These are phyloP conservation scores for Oreochromis niloticus DNA, from an alignment of 2,113 vertebrate species.

Conservation along the genomic window DNA sequence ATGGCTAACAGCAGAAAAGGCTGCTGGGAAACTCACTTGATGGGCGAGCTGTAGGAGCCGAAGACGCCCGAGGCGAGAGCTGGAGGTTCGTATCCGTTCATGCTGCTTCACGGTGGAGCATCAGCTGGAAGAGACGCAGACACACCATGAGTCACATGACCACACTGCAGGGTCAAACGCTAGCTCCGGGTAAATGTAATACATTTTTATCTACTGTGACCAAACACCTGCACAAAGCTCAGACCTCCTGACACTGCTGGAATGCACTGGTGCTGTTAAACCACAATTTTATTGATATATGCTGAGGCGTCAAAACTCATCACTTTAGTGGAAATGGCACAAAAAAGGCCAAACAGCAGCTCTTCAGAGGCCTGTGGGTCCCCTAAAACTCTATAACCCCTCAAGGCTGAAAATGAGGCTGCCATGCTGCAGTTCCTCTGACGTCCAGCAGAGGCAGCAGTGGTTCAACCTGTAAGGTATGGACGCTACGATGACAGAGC, in stretches of 20 bases:
- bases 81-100: conserved; percentile 64
- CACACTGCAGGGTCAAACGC: neutral
- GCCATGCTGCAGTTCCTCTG: neutral
- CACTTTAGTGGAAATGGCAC: neutral
- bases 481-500: neutral
- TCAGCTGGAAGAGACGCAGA: conserved; percentile 27
- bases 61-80: conserved; percentile 45
- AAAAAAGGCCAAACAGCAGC: neutral
- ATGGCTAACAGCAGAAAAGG: neutral
- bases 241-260: neutral
- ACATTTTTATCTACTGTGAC: neutral
- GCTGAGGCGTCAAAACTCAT: neutral
- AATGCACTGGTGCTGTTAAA: neutral
- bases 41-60: conserved; percentile 35
- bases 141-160: neutral
- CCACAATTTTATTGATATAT: neutral
- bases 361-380: neutral
- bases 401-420: neutral
- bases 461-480: neutral
- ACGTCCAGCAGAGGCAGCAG: neutral
- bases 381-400: neutral
- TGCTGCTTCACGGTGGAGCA: conserved; percentile 39
- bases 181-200: neutral
- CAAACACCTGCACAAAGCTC: neutral
- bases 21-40: conserved; percentile 60